Percentiles rank a stretch among this genome's conserved stretches.
These are phyloP conservation scores for Amia ocellicauda DNA, from an alignment of 2,113 vertebrate species.

Conservation along the genomic window DNA sequence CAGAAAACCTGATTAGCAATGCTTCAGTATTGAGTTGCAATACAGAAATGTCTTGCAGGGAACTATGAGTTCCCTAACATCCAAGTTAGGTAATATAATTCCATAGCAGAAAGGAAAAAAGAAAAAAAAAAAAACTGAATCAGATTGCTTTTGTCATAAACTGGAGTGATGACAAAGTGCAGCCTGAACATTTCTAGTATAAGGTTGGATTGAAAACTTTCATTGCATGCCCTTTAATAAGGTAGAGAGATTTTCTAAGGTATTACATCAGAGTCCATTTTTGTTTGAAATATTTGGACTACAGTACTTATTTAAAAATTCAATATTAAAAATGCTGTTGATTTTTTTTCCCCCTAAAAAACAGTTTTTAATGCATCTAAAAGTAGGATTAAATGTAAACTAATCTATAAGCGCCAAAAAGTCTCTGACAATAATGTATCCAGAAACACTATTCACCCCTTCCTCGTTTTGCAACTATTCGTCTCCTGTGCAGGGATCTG, in stretches of 20 bases:
- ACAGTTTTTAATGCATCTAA: no score
- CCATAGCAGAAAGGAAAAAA: slow-evolving; percentile 41
- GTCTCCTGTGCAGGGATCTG: no score
- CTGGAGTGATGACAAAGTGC: slow-evolving; percentile 52
- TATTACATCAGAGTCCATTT: no score
- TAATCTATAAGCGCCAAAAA: no score
- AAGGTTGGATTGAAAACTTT: slow-evolving; percentile 48
- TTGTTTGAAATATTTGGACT: no score
- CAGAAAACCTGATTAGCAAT: slow-evolving; percentile 57
- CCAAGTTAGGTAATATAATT: slow-evolving; percentile 72
- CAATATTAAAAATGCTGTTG: no score
- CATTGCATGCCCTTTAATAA: slow-evolving; percentile 30
- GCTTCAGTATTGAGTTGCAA: slow-evolving; percentile 72
- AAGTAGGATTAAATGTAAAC: no score
- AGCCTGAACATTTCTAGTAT: slow-evolving; percentile 56
- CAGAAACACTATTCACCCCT: no score
- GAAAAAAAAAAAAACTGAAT: slow-evolving; percentile 46
- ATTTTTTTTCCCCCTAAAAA: no score
- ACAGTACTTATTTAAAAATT: no score
- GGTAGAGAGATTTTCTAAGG: slow-evolving; percentile 17
- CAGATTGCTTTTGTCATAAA: slow-evolving; percentile 64
- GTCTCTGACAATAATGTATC: no score
- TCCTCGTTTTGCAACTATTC: no score
- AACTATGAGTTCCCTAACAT: slow-evolving; percentile 67
- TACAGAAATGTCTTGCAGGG: slow-evolving; percentile 61